Conservation (phyloP, 2,888 invertebrate species). For the Tetropium fuscum region DNA sequence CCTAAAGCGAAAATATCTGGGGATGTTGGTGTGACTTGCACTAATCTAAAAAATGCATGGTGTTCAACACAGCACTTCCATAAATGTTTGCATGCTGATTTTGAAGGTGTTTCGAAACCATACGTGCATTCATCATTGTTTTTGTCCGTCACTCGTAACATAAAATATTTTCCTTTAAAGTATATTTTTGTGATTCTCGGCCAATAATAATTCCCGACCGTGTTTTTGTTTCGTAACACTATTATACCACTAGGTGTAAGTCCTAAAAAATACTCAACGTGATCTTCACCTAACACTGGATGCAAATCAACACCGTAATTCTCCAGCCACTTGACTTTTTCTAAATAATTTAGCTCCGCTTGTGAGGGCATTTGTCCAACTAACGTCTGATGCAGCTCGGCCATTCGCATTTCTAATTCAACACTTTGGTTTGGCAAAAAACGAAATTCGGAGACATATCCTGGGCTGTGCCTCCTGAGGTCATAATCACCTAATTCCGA, state of each 20-base stretch:
- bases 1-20: constrained; percentile 83
- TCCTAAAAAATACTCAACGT: constrained; percentile 93
- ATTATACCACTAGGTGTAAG: constrained; percentile 96
- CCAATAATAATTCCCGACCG: constrained; percentile 99
- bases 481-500: constrained; percentile 97
- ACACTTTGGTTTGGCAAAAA: constrained; percentile 93
- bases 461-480: constrained; percentile 85
- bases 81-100: constrained; percentile 93
- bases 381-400: constrained; percentile 89
- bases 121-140: constrained; percentile 97
- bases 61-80: constrained; percentile 98
- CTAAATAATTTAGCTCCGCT: constrained; percentile 94
- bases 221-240: constrained; percentile 93
- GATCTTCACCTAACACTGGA: constrained; percentile 96
- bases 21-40: constrained; percentile 82
- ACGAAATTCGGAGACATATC: constrained; percentile 95
- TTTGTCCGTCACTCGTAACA: constrained; percentile 95
- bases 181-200: constrained; percentile 96
- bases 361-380: constrained; percentile 92
- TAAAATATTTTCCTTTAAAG: constrained; percentile 96
- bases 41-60: constrained; percentile 91
- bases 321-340: constrained; percentile 98
- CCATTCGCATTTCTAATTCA: constrained; percentile 88
- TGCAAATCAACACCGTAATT: constrained; percentile 99
- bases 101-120: constrained; percentile 93